phyloP scores from a whole-genome alignment of 2,888 invertebrate genomes.

The Leucophora obtusa region DNA sequence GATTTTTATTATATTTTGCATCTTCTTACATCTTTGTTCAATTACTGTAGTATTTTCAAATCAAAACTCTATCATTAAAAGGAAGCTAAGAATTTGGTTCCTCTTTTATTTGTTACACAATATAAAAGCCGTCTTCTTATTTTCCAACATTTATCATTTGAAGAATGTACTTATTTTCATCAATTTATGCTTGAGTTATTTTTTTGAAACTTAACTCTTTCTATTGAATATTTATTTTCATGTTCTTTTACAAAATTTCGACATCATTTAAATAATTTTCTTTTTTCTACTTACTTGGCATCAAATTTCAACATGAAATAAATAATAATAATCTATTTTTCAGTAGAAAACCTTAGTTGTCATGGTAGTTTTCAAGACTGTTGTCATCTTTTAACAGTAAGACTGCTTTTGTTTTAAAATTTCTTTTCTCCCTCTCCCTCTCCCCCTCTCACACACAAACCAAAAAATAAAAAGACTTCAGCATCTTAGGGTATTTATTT shows the following conservation, averaged over 20 bases:
- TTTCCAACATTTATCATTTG: constrained; percentile 33
- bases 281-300: background rate
- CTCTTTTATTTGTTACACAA: too few species aligned
- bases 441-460: too few species aligned
- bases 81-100: too few species aligned
- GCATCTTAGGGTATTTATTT: constrained; percentile 17
- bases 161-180: constrained; percentile 37
- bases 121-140: background rate
- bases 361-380: background rate
- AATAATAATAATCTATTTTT: constrained; percentile 4
- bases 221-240: constrained; percentile 44
- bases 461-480: background rate
- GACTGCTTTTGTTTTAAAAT: constrained; percentile 9
- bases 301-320: constrained; percentile 35
- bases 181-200: constrained; percentile 39
- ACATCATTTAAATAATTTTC: constrained; percentile 53
- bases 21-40: too few species aligned
- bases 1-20: too few species aligned
- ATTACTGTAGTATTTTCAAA: too few species aligned
- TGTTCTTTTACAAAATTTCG: constrained; percentile 28
- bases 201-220: constrained; percentile 18
- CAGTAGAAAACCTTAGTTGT: constrained; percentile 22
- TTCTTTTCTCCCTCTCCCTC: background rate
- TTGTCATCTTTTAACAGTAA: background rate
- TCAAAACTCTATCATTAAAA: too few species aligned